Base-by-base conservation (phyloP, 1,140 invertebrate species). In the Hyles euphorbiae region DNA sequence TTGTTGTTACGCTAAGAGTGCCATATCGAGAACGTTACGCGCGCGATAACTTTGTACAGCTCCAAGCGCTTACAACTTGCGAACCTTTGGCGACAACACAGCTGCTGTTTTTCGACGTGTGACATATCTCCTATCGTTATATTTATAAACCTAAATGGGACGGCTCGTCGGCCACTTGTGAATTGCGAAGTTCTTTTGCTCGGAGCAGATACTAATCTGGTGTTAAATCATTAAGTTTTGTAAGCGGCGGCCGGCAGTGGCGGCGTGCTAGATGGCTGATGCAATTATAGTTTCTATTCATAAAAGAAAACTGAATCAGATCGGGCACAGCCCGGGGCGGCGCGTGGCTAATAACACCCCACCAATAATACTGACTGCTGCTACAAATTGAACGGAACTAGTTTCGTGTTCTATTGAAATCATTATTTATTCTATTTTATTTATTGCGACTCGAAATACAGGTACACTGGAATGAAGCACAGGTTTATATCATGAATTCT, bases 1-100 rank as follows among this genome's bases (percentile, higher is more conserved):
- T 86, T 86, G 79, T 83, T 76, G 75, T 61, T 70, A 72, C 69
- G 73, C 68, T 76, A 72, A 76, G 74, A 82, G 84, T 83, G 80
- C 80, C 75, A 81, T 84, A 84, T 86, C 78, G 68, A 72, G 66
- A 74, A 82, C 75, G 76, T 74, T 82, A 76, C 72, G 73, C 58
- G 49, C 64, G 66, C 70, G 81, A 84, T 84, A 87, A 81, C 83
- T 86, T 84, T 84, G 81, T 72, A 46, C n/a, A 45, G 12, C 33
- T 52, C 43, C 44, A 32, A 36, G 8, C 44, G 56, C 5, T n/a
- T 11, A 53, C 11, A 34, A 34, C 5, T n/a, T 11, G 57, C 11
- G 34, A 34, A 6, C 9, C 45, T 32, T 10, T 61, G 52, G 54
- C 58, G 55, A 53, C 34, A 40, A 45, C 54, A 63, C 63, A 67